Conservation (phyloP, 2,113 vertebrate genomes). For the Brachirus orientalis region DNA sequence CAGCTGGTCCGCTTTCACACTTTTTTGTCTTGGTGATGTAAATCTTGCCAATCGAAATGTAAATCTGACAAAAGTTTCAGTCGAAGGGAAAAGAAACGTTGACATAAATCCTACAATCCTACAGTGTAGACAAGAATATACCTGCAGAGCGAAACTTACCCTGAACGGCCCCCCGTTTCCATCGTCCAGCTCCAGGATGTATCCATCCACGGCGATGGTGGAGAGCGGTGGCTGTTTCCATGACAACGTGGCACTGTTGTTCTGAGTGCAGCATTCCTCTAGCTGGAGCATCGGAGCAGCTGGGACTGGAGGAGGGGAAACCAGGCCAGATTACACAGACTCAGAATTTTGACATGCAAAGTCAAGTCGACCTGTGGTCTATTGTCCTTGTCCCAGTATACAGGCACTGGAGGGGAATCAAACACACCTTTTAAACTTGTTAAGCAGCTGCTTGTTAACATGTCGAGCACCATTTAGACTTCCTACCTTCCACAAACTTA, state of each 20-base stretch:
- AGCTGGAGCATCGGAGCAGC: conserved; percentile 96
- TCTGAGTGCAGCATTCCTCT: conserved; percentile 97
- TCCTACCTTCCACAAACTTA: too few species aligned
- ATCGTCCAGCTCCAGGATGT: conserved; percentile 97
- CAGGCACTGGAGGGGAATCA: too few species aligned
- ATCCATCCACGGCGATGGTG: conserved; percentile 91
- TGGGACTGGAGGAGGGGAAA: conserved; percentile 86
- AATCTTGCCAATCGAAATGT: too few species aligned
- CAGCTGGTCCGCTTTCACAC: not conserved
- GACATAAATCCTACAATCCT: conserved; percentile 11
- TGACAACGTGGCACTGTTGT: conserved; percentile 96
- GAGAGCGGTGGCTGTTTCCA: conserved; percentile 98
- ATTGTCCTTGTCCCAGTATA: not conserved
- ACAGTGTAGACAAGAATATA: not conserved
- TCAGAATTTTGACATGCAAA: not conserved
- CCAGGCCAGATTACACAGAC: conserved; percentile 36
- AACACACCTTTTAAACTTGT: too few species aligned
- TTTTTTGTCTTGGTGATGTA: too few species aligned
- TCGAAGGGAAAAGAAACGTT: too few species aligned
- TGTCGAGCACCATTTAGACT: too few species aligned
- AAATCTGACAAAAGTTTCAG: not conserved
- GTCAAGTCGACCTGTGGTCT: too few species aligned
- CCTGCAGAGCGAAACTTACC: conserved; percentile 79
- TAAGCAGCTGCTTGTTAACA: too few species aligned
- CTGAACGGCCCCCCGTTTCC: conserved; percentile 95